Conservation (phyloP, 2,888 invertebrate species). For the Ormyrus nitidulus region DNA sequence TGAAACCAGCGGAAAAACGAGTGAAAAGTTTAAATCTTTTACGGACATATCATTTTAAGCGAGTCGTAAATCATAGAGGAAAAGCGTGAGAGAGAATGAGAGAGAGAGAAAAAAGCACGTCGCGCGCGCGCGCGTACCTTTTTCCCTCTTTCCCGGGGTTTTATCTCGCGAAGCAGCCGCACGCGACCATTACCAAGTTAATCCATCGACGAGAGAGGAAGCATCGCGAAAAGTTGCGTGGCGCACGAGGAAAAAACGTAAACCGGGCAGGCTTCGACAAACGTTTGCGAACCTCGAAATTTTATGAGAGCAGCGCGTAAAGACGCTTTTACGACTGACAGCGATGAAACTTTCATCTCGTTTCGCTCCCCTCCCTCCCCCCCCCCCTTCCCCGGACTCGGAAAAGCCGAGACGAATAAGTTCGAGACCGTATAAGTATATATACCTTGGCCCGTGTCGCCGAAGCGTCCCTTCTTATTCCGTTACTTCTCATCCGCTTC, state of each 20-base stretch:
- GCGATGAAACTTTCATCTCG: constrained; percentile 65
- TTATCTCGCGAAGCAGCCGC: neutral
- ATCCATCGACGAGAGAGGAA: constrained; percentile 28
- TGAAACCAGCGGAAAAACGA: neutral
- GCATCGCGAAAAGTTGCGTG: constrained; percentile 30
- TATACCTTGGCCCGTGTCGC: neutral
- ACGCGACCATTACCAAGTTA: constrained; percentile 35
- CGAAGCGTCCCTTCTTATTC: constrained; percentile 7
- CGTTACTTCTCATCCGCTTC: neutral
- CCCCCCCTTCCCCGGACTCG: neutral
- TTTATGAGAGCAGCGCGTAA: constrained; percentile 61
- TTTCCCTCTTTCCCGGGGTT: neutral
- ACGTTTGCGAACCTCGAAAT: constrained; percentile 52
- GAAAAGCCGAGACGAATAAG: constrained; percentile 44
- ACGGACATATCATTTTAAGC: constrained; percentile 40
- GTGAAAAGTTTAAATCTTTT: constrained; percentile 30
- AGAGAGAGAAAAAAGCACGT: neutral
- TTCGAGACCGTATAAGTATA: neutral
- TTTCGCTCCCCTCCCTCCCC: constrained; percentile 6
- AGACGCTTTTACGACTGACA: constrained; percentile 64
- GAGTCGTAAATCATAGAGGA: constrained; percentile 35
- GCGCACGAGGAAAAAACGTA: constrained; percentile 25
- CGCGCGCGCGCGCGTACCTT: neutral
- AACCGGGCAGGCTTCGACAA: constrained; percentile 6
- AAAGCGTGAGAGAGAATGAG: neutral